Conservation (phyloP, 2,888 invertebrate genomes). For the Ophonus ardosiacus region DNA sequence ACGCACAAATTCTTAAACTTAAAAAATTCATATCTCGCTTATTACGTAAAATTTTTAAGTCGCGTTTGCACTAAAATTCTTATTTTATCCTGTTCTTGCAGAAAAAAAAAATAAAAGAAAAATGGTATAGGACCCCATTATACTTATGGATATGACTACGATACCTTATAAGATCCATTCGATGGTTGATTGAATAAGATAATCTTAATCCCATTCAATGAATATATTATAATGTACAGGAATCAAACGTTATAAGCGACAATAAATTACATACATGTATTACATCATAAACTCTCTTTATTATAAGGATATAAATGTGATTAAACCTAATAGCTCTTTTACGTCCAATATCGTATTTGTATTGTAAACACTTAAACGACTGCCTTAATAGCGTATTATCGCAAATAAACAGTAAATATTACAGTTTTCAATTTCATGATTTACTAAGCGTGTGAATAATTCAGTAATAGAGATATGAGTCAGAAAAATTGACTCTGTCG, state of each 20-base stretch:
- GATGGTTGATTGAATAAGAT: not conserved
- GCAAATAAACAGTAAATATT: slow-evolving; percentile 29
- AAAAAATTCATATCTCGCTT: too few species aligned
- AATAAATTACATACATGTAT: not conserved
- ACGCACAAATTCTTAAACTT: too few species aligned
- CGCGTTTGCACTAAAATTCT: too few species aligned
- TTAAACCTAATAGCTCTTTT: slow-evolving; percentile 3
- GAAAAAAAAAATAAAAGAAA: too few species aligned
- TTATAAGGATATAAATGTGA: not conserved
- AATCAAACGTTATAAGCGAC: not conserved
- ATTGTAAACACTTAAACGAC: not conserved
- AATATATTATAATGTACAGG: not conserved
- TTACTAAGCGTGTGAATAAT: not conserved
- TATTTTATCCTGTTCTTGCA: too few species aligned
- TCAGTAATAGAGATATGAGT: too few species aligned
- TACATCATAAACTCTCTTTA: slow-evolving; percentile 1
- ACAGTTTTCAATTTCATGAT: slow-evolving; percentile 21
- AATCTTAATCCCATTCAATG: slow-evolving; percentile 10
- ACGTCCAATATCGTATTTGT: slow-evolving; percentile 5
- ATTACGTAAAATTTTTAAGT: too few species aligned
- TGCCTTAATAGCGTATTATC: not conserved
- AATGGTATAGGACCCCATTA: too few species aligned
- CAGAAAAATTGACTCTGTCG: too few species aligned
- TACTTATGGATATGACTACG: not conserved
- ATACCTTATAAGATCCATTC: not conserved